phyloP scores from a whole-genome alignment of 1,140 invertebrate species.

The Chymomyza costata region DNA sequence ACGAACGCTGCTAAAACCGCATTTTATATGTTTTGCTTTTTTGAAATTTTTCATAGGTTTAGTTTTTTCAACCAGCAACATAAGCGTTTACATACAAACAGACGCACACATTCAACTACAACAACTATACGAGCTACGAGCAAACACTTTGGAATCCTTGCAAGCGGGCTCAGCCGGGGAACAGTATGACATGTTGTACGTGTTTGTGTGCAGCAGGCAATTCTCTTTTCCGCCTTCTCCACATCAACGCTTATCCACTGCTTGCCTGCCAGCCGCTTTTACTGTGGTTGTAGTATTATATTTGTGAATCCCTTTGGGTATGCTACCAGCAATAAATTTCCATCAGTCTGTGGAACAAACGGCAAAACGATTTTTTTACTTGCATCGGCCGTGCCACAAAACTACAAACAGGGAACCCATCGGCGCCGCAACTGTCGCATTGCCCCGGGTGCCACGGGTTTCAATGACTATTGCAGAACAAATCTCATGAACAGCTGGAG shows the following conservation, averaged over 20 bases:
- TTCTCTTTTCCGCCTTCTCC: constrained; percentile 23
- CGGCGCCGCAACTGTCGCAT: too few species aligned
- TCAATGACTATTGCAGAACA: constrained; percentile 40
- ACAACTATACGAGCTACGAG: constrained; percentile 8
- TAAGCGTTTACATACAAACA: constrained; percentile 13
- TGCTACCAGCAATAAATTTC: constrained; percentile 70
- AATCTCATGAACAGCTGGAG: constrained; percentile 67
- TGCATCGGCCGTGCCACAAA: constrained; percentile 34
- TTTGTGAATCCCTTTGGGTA: constrained; percentile 71
- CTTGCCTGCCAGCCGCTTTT: constrained; percentile 22
- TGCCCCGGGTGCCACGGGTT: too few species aligned
- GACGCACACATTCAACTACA: constrained; percentile 11
- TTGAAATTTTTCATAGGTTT: constrained; percentile 65
- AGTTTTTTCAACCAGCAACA: constrained; percentile 31
- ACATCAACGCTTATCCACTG: constrained; percentile 36
- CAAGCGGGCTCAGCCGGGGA: constrained; percentile 16
- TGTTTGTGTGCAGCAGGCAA: constrained; percentile 46
- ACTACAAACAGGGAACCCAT: too few species aligned
- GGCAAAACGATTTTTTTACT: constrained; percentile 56
- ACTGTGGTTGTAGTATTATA: constrained; percentile 61
- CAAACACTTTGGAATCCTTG: constrained; percentile 33
- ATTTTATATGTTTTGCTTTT: constrained; percentile 68
- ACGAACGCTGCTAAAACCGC: constrained; percentile 54
- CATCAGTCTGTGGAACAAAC: constrained; percentile 55
- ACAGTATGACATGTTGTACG: constrained; percentile 56